These are phyloP conservation scores for Seira ritae DNA, from an alignment of 2,888 invertebrate species.

Conservation along the genomic window DNA sequence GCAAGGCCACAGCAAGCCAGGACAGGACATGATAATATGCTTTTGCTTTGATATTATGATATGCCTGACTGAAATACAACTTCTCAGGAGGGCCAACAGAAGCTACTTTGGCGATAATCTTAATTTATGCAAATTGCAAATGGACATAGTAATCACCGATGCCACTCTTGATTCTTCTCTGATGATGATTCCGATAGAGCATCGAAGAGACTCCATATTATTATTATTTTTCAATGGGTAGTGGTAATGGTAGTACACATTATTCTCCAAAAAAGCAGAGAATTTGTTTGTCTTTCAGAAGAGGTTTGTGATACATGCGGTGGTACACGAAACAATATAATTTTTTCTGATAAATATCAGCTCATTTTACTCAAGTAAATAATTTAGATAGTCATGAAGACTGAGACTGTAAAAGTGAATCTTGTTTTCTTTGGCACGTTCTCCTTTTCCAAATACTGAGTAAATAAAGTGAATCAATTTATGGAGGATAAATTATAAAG, in stretches of 20 bases:
- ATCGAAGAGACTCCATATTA: too few species aligned
- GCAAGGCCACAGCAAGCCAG: too few species aligned
- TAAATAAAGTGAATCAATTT: too few species aligned
- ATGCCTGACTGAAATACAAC: too few species aligned
- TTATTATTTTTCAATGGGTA: neutral
- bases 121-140: constrained; percentile 7
- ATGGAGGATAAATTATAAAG: too few species aligned
- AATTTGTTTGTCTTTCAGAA: neutral
- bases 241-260: neutral
- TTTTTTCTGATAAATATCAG: too few species aligned
- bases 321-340: neutral
- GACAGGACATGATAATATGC: neutral
- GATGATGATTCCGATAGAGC: neutral
- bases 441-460: too few species aligned
- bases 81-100: neutral
- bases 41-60: too few species aligned
- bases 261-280: neutral
- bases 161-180: constrained; percentile 3
- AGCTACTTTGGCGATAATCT: neutral
- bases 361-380: too few species aligned
- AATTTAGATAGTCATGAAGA: too few species aligned
- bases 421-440: too few species aligned
- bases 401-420: too few species aligned
- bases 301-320: neutral
- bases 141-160: neutral